A percentile compares a stretch with the other conserved stretches of the same genome.
Conservation (phyloP, 2,888 invertebrate species). For the Folsomia manolachei region DNA sequence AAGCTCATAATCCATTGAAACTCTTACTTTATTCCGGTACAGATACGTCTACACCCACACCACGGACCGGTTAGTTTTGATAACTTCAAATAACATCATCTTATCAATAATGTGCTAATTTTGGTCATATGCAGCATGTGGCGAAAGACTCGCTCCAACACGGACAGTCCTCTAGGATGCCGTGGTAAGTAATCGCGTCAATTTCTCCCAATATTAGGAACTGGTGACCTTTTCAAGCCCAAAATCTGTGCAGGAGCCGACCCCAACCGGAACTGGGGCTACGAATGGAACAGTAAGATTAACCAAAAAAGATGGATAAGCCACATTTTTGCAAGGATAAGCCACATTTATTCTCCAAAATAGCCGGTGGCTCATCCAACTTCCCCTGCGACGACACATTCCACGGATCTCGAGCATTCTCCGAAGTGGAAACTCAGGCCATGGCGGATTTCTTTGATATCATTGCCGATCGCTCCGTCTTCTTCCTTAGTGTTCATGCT, state of each 20-base stretch:
- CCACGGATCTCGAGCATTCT: conserved; percentile 42
- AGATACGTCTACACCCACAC: conserved; percentile 66
- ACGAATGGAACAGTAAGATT: conserved; percentile 33
- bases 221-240: neutral
- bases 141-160: conserved; percentile 46
- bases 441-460: conserved; percentile 42
- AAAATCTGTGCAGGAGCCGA: conserved; percentile 37
- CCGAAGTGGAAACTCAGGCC: conserved; percentile 46
- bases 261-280: conserved; percentile 48
- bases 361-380: conserved; percentile 42
- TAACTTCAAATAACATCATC: too few species aligned
- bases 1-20: neutral
- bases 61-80: too few species aligned
- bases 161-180: conserved; percentile 35
- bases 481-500: conserved; percentile 71
- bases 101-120: too few species aligned
- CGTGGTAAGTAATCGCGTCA: conserved; percentile 22
- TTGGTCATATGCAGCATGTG: too few species aligned
- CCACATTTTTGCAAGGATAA: neutral
- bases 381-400: conserved; percentile 43
- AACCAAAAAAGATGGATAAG: neutral
- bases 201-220: conserved; percentile 7
- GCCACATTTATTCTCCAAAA: neutral
- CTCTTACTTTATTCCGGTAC: neutral
- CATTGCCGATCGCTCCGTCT: conserved; percentile 36